Evolutionary conservation across 2,888 invertebrate species (phyloP).

Genomic region (Cephus pulcher): DNA sequence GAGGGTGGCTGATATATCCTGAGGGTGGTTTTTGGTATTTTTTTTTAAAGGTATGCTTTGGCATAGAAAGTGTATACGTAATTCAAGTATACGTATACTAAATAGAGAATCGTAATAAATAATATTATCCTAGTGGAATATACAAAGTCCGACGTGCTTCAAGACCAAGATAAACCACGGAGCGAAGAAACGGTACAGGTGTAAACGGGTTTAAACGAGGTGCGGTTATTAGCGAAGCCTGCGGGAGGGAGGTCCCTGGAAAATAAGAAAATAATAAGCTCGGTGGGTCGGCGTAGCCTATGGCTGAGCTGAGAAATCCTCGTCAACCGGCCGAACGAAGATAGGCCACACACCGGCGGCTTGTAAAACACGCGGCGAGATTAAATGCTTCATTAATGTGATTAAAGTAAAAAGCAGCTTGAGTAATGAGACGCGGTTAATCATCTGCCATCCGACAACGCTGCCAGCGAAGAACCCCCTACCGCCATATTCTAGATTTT

Average conservation of each 20-base stretch:
- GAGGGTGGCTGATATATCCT: too few relatives aligned
- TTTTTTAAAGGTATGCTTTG: not conserved
- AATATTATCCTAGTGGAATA: conserved; percentile 47
- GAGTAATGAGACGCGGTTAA: conserved; percentile 64
- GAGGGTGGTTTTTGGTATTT: not conserved
- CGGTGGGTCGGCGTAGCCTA: conserved; percentile 24
- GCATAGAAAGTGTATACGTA: not conserved
- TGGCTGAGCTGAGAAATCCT: conserved; percentile 46
- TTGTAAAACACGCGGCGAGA: conserved; percentile 66
- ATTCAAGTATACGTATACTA: not conserved
- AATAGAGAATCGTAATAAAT: conserved; percentile 4
- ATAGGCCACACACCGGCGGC: conserved; percentile 63
- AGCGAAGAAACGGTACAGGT: conserved; percentile 45
- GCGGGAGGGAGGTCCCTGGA: conserved; percentile 38
- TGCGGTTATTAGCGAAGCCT: conserved; percentile 54
- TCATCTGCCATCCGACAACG: conserved; percentile 47
- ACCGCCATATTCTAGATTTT: not conserved
- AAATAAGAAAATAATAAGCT: conserved; percentile 32
- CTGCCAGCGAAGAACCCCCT: not conserved
- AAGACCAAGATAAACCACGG: conserved; percentile 39
- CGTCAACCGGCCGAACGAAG: conserved; percentile 52
- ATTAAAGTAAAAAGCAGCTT: conserved; percentile 66
- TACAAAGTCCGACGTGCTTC: not conserved
- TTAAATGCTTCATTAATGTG: conserved; percentile 67
- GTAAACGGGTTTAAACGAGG: conserved; percentile 58